These are phyloP conservation scores for Micromussa lordhowensis DNA, from an alignment of 92 coral and sea anemone genomes.

Conservation along the genomic window DNA sequence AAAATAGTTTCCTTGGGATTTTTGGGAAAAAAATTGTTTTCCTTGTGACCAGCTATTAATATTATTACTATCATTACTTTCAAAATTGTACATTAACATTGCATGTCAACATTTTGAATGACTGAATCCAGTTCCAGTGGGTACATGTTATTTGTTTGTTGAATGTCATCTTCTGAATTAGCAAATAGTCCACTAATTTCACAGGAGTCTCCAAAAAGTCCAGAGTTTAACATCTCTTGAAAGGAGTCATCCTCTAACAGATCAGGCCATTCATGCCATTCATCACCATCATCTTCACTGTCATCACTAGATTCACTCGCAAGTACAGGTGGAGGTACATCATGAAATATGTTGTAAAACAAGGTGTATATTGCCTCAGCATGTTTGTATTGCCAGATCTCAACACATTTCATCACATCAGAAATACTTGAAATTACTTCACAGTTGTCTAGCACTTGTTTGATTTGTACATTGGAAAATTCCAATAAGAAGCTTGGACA, in stretches of 20 bases:
- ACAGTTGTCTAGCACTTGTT: slow-evolving; percentile 45
- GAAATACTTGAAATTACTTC: slow-evolving; percentile 33
- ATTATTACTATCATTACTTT: no score
- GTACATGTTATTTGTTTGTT: slow-evolving; percentile 19
- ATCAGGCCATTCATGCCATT: slow-evolving; percentile 25
- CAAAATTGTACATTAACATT: no score
- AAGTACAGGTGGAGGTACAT: slow-evolving; percentile 42
- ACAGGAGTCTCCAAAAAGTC: slow-evolving; percentile 33
- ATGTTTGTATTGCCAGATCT: slow-evolving; percentile 57
- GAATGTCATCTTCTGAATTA: slow-evolving; percentile 29
- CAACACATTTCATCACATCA: slow-evolving; percentile 39
- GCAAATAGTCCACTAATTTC: slow-evolving; percentile 22
- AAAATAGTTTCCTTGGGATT: no score
- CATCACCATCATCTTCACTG: slow-evolving; percentile 30
- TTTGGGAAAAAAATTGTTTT: no score
- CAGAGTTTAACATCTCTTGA: slow-evolving; percentile 24
- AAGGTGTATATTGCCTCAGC: slow-evolving; percentile 46
- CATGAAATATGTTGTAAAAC: slow-evolving; percentile 48
- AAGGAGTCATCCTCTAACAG: not conserved
- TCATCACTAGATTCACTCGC: slow-evolving; percentile 41
- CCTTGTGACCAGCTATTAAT: no score
- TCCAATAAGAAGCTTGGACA: slow-evolving; percentile 50
- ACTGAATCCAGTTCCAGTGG: no score
- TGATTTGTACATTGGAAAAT: slow-evolving; percentile 51
- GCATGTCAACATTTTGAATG: no score